Percentiles rank a stretch among this genome's conserved stretches.
Conservation (phyloP, 1,140 invertebrate genomes). For the Notospermus geniculatus region DNA sequence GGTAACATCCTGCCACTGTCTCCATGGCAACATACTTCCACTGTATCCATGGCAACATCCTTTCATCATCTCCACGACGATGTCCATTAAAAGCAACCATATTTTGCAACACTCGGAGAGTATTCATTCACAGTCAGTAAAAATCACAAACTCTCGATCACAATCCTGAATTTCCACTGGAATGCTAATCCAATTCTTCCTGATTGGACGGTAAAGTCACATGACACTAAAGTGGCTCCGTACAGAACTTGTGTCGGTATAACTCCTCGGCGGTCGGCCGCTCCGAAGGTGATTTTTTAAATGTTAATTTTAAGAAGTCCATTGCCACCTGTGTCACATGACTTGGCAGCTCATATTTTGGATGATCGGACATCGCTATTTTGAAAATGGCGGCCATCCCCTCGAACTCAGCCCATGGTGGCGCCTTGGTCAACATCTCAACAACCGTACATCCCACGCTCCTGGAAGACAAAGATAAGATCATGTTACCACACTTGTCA, state of each 20-base stretch:
- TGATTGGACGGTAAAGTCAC: too few relatives aligned
- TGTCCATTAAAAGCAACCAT: too few relatives aligned
- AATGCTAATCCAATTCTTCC: too few relatives aligned
- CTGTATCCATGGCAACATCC: too few relatives aligned
- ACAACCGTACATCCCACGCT: slow-evolving; percentile 55
- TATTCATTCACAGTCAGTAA: too few relatives aligned
- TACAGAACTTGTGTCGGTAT: slow-evolving; percentile 41
- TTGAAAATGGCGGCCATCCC: slow-evolving; percentile 55
- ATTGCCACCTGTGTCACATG: slow-evolving; percentile 29
- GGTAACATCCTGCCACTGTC: too few relatives aligned
- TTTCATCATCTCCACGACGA: too few relatives aligned
- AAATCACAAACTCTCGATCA: too few relatives aligned
- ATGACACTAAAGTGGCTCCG: slow-evolving; percentile 14
- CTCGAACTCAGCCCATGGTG: slow-evolving; percentile 52
- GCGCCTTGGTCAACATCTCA: slow-evolving; percentile 52
- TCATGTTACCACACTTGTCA: too few relatives aligned
- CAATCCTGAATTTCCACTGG: too few relatives aligned
- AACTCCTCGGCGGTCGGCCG: slow-evolving; percentile 48
- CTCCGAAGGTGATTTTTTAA: slow-evolving; percentile 35
- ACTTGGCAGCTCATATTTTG: slow-evolving; percentile 44
- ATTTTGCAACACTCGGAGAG: too few relatives aligned
- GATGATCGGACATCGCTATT: slow-evolving; percentile 49
- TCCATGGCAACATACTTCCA: too few relatives aligned
- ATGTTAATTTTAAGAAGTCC: slow-evolving; percentile 45
- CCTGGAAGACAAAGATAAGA: slow-evolving; percentile 41